Percentiles rank a stretch among this genome's conserved stretches.
Conservation (phyloP, 2,888 invertebrate species). For the Stenotaenia linearis region DNA sequence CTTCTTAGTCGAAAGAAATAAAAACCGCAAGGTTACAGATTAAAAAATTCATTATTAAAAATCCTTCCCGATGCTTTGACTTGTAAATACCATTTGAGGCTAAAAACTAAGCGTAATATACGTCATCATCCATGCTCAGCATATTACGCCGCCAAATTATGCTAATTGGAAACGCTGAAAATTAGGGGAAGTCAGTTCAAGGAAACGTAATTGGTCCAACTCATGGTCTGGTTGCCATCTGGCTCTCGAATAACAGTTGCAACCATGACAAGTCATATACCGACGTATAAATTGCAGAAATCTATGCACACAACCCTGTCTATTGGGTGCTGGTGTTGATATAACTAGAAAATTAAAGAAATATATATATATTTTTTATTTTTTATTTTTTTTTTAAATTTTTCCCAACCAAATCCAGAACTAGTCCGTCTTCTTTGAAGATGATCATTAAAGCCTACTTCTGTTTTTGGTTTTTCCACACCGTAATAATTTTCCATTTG, state of each 20-base stretch:
- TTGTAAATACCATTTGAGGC: no score
- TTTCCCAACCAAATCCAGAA: neutral
- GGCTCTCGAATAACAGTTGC: neutral
- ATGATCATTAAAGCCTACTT: neutral
- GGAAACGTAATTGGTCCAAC: conserved; percentile 3
- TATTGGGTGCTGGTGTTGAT: neutral
- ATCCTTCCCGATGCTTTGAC: no score
- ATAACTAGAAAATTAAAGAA: neutral
- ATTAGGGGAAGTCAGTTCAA: neutral
- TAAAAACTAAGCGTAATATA: neutral
- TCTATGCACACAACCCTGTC: neutral
- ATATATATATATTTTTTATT: neutral
- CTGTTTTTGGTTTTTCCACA: conserved; percentile 11
- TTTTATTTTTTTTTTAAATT: neutral
- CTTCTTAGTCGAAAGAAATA: no score
- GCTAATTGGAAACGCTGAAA: neutral
- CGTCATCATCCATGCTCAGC: neutral
- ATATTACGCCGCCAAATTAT: neutral
- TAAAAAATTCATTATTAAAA: no score
- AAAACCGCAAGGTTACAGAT: no score
- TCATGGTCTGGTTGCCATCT: neutral
- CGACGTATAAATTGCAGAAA: neutral
- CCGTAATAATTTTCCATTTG: conserved; percentile 29
- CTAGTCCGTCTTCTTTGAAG: neutral
- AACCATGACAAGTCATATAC: neutral